Base-by-base conservation (phyloP, 2,113 vertebrate genomes). In the Ictidomys tridecemlineatus region DNA sequence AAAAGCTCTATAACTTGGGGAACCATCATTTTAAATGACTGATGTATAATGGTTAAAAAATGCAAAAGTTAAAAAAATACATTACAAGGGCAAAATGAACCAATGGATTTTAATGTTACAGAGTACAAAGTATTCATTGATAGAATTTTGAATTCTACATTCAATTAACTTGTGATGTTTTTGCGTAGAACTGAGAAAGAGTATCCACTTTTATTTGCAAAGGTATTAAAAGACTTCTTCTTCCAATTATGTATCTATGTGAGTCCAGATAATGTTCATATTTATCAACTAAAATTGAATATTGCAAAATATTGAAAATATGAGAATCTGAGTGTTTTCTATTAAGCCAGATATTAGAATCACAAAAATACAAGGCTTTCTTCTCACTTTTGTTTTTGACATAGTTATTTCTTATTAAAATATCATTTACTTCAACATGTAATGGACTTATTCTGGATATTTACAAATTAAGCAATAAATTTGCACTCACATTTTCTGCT, bases 291-390 rank as follows among this genome's bases (percentile, higher is more conserved):
- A 58, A 88, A 26, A 61, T 61, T 24, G 20, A 5, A 39, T 37
- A 85, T 37, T 90, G 37, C 9, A 93, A 93, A 86, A 80, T 72
- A 90, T 8, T 45, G 32, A 30, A 93, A 12, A 78, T 72, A 72
- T 76, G 37, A 58, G 20, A 86, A 61, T 69, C 26, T 26, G 14
- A 8, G 26, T 74, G 12, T 5, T 69, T 91, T 58, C 37, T 34
- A 73, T 0, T 32, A 39, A 82, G 5, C 1, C 28, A 94, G 7
- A 77, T 1, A 76, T 48, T 80, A 73, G 8, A 39, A 34, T 58
- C 58, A 7, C 37, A 51, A 56, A 67, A 91, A 78, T 9, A 14
- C 4, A 72, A 24, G 42, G 28, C 3, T 73, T n/a, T 45, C 8
- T 20, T 63, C 61, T 9, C 39, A 65, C 9, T 67, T 45, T 69